Evolutionary conservation across 2,888 invertebrate genomes (phyloP).

Genomic region (Tupiocoris notatus): DNA sequence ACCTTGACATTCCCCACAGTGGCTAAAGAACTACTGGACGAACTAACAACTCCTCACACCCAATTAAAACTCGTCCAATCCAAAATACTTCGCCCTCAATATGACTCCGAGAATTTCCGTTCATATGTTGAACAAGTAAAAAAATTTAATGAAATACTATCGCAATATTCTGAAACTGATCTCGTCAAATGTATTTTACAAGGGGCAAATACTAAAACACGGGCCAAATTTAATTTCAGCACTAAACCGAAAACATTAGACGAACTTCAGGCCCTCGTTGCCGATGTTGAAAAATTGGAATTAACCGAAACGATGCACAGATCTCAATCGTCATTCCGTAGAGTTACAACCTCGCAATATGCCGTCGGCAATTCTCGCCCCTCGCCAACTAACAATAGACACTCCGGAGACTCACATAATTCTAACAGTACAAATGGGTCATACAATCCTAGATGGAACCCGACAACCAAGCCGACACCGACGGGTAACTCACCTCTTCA

Average conservation of each 20-base stretch:
- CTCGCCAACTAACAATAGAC: too few relatives aligned
- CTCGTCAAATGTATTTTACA: slow-evolving; percentile 12
- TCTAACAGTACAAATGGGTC: too few relatives aligned
- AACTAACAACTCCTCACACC: slow-evolving; percentile 14
- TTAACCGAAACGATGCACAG: slow-evolving; percentile 5
- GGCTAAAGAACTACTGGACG: background rate
- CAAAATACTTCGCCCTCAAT: slow-evolving; percentile 8
- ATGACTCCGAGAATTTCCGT: slow-evolving; percentile 1
- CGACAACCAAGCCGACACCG: too few relatives aligned
- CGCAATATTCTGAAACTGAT: background rate
- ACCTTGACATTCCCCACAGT: background rate
- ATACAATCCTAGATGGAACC: too few relatives aligned
- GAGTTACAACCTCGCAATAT: too few relatives aligned
- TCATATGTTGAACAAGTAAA: slow-evolving; percentile 3
- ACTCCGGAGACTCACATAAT: too few relatives aligned
- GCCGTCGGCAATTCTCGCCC: too few relatives aligned
- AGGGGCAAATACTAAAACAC: background rate
- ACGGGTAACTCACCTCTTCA: too few relatives aligned
- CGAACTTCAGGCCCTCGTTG: background rate
- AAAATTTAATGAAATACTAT: background rate
- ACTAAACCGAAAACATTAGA: background rate
- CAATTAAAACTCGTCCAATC: slow-evolving; percentile 1
- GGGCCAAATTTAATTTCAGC: slow-evolving; percentile 27
- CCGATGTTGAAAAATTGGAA: slow-evolving; percentile 24
- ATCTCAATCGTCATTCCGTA: background rate